phyloP scores from a whole-genome alignment of 2,113 vertebrate species.

The Tauraco erythrolophus region DNA sequence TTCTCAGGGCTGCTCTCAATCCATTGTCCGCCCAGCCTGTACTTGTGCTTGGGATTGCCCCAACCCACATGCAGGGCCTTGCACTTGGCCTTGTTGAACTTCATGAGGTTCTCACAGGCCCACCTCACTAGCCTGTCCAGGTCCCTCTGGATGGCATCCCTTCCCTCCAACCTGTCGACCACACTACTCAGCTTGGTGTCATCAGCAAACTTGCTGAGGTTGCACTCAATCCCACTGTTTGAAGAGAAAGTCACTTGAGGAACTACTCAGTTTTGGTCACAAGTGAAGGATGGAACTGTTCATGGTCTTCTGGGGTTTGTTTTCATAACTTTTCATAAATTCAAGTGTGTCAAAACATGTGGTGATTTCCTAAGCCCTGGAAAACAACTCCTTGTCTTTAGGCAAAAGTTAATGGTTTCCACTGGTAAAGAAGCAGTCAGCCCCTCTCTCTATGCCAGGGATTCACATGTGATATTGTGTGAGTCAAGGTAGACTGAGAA shows the following conservation, averaged over 20 bases:
- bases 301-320: background rate
- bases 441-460: background rate
- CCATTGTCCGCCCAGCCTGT: too few species aligned
- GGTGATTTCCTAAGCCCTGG: background rate
- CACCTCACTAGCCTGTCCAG: too few species aligned
- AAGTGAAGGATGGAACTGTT: background rate
- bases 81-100: too few species aligned
- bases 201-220: too few species aligned
- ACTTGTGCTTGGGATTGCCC: too few species aligned
- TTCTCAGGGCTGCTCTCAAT: too few species aligned
- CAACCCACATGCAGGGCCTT: too few species aligned
- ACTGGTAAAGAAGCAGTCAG: background rate
- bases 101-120: too few species aligned
- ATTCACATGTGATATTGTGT: accelerated
- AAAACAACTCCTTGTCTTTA: background rate
- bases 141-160: too few species aligned
- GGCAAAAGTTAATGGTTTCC: background rate
- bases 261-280: background rate
- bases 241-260: accelerated
- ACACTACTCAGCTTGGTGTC: too few species aligned
- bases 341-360: accelerated
- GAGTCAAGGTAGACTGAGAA: background rate
- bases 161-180: too few species aligned
- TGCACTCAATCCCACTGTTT: too few species aligned
- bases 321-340: background rate